Percentiles rank a stretch among this genome's conserved stretches.
Evolutionary conservation across 2,113 vertebrate genomes (phyloP).

Genomic region (Reinhardtius hippoglossoides): DNA sequence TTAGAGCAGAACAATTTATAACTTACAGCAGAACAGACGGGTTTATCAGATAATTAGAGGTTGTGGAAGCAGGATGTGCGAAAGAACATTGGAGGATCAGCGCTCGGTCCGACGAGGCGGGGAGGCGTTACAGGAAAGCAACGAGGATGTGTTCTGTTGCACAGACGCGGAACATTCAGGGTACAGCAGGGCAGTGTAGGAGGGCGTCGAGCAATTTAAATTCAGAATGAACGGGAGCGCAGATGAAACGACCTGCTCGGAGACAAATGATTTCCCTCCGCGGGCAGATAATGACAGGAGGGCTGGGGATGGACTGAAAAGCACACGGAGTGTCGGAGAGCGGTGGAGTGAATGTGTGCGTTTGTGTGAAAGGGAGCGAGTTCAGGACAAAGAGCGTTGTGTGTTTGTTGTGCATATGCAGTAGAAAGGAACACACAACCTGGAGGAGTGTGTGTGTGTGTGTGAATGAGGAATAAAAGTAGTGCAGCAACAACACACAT

Average conservation of each 20-base stretch:
- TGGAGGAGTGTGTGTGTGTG: background rate
- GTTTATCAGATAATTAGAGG: slow-evolving; percentile 30
- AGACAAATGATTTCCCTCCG: slow-evolving; percentile 44
- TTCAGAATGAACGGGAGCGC: slow-evolving; percentile 19
- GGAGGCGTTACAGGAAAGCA: no score
- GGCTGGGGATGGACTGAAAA: slow-evolving; percentile 32
- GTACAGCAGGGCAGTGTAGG: background rate
- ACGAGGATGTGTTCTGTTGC: no score
- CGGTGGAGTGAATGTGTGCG: background rate
- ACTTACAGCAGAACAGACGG: background rate
- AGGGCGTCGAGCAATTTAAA: slow-evolving; percentile 39
- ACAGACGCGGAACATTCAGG: background rate
- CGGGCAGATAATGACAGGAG: slow-evolving; percentile 37
- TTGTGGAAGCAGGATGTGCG: slow-evolving; percentile 3
- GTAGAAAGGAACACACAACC: no score
- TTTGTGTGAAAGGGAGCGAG: background rate
- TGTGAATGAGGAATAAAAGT: background rate
- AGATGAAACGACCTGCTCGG: slow-evolving; percentile 27
- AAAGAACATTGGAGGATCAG: background rate
- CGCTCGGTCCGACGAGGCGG: no score
- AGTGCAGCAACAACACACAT: background rate
- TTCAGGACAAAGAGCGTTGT: no score
- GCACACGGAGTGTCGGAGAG: background rate
- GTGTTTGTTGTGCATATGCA: background rate
- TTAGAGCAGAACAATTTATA: slow-evolving; percentile 18